A percentile compares a stretch with the other conserved stretches of the same genome.
Conservation (phyloP, 2,113 vertebrate species). For the Aegotheles bennettii region DNA sequence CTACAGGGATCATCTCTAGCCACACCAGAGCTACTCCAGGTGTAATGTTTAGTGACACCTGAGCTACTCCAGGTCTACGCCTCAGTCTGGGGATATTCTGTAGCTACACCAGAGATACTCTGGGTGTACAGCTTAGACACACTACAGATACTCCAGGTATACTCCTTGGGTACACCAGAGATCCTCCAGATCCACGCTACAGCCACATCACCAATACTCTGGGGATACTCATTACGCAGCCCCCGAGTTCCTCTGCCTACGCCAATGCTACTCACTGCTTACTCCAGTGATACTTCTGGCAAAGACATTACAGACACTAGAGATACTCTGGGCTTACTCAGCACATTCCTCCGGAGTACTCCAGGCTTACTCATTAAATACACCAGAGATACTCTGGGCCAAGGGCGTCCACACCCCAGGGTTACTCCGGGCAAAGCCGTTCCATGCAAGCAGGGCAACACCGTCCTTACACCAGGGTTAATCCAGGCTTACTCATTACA, state of each 20-base stretch:
- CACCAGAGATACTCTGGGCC: no score
- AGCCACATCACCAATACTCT: no score
- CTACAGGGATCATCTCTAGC: no score
- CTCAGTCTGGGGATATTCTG: no score
- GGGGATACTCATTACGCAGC: background rate
- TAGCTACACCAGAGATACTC: background rate
- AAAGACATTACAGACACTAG: no score
- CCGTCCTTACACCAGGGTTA: background rate
- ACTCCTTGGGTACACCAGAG: background rate
- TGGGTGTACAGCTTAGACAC: no score
- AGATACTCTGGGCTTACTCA: background rate
- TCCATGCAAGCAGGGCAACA: background rate
- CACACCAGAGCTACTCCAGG: no score
- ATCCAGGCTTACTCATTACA: background rate
- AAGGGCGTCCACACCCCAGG: no score
- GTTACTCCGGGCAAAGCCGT: background rate
- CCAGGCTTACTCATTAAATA: background rate
- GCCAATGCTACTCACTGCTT: rapidly evolving
- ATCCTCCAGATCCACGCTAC: background rate
- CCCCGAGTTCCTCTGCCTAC: background rate
- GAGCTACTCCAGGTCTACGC: no score
- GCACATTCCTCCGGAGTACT: background rate
- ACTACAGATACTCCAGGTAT: background rate
- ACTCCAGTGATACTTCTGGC: background rate
- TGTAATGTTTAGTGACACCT: no score